phyloP scores from a whole-genome alignment of 2,113 vertebrate species.

The Mola mola region DNA sequence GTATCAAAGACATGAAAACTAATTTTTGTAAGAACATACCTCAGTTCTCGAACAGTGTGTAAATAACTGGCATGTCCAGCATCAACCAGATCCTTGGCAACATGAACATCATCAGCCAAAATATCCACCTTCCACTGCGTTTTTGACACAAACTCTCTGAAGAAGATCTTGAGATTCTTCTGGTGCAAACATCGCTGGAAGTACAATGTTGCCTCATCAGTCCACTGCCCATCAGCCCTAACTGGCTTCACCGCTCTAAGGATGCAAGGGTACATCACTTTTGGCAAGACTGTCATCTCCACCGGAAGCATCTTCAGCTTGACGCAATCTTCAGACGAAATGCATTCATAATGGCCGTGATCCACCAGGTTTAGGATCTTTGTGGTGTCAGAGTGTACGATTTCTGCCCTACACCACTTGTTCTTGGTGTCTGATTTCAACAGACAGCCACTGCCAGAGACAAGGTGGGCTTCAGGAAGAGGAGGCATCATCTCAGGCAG shows the following conservation, averaged over 20 bases:
- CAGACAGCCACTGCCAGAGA: conserved; percentile 82
- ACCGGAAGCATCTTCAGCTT: conserved; percentile 82
- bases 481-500: conserved; percentile 71
- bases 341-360: conserved; percentile 78
- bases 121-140: conserved; percentile 76
- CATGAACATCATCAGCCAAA: conserved; percentile 53
- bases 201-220: conserved; percentile 76
- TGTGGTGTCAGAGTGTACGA: conserved; percentile 69
- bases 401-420: conserved; percentile 87
- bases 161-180: conserved; percentile 79
- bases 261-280: conserved; percentile 79
- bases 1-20: neutral
- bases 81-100: conserved; percentile 75
- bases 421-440: conserved; percentile 72
- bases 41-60: conserved; percentile 62
- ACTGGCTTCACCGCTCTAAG: conserved; percentile 81
- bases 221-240: conserved; percentile 77
- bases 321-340: conserved; percentile 68
- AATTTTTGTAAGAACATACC: conserved; percentile 27
- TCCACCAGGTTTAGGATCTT: conserved; percentile 83
- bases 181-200: conserved; percentile 81
- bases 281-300: conserved; percentile 76
- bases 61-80: conserved; percentile 69
- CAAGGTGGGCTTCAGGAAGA: conserved; percentile 73
- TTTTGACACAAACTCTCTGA: conserved; percentile 73